phyloP scores from a whole-genome alignment of 2,888 invertebrate genomes.

The Thymelicus acteon region DNA sequence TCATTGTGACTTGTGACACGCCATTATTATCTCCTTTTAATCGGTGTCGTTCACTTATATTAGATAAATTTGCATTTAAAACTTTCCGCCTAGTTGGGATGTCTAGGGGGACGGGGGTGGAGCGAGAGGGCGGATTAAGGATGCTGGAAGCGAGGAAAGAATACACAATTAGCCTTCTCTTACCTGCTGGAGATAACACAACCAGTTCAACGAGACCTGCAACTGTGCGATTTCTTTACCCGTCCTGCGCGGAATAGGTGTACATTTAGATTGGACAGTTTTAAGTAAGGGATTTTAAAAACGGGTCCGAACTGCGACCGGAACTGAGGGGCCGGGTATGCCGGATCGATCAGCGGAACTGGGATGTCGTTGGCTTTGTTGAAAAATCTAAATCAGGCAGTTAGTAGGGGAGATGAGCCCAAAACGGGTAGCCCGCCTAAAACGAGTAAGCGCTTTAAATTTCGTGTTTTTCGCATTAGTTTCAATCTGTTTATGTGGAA shows the following conservation, averaged over 20 bases:
- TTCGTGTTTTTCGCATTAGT: too few species aligned
- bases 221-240: slow-evolving; percentile 40
- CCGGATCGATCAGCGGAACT: slow-evolving; percentile 74
- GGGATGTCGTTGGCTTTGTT: slow-evolving; percentile 73
- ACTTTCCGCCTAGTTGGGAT: slow-evolving; percentile 81
- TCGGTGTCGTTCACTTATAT: slow-evolving; percentile 40
- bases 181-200: slow-evolving; percentile 80
- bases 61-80: slow-evolving; percentile 60
- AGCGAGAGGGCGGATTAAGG: slow-evolving; percentile 77
- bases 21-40: slow-evolving; percentile 43
- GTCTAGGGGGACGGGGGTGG: slow-evolving; percentile 55
- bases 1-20: slow-evolving; percentile 26
- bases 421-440: too few species aligned
- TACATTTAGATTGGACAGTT: slow-evolving; percentile 64
- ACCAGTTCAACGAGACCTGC: slow-evolving; percentile 58
- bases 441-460: too few species aligned
- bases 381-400: slow-evolving; percentile 79
- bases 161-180: slow-evolving; percentile 83
- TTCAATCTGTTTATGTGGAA: too few species aligned
- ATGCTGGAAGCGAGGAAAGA: slow-evolving; percentile 81
- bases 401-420: too few species aligned
- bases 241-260: slow-evolving; percentile 52
- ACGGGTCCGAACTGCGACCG: slow-evolving; percentile 74
- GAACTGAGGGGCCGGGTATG: slow-evolving; percentile 66
- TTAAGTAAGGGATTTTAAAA: slow-evolving; percentile 76